phyloP scores from a whole-genome alignment of 2,888 invertebrate species.

The Parapristionchus giblindavisi region DNA sequence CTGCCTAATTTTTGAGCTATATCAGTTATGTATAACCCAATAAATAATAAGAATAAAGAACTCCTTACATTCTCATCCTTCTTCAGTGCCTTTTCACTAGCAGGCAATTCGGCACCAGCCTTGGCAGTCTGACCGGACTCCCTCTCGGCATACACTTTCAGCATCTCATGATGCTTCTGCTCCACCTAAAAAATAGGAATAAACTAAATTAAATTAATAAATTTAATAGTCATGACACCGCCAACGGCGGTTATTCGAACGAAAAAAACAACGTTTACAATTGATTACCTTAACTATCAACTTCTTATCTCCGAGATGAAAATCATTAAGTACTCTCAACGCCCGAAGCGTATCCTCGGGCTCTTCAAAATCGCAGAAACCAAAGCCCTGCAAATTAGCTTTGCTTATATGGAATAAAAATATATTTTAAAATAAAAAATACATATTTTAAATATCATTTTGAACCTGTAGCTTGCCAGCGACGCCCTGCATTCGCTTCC shows the following conservation, averaged over 20 bases:
- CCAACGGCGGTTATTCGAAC: background rate
- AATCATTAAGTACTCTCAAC: constrained; percentile 86
- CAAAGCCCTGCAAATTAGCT: constrained; percentile 79
- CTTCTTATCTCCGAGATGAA: constrained; percentile 89
- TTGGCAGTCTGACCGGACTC: constrained; percentile 34
- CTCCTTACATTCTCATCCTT: constrained; percentile 56
- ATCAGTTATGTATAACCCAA: background rate
- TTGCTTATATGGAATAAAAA: background rate
- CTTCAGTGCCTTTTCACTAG: constrained; percentile 58
- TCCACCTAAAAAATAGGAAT: constrained; percentile 74
- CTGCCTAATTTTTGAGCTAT: background rate
- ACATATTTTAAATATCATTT: background rate
- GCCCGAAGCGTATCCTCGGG: constrained; percentile 94
- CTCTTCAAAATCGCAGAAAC: constrained; percentile 95
- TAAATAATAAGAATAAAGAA: background rate
- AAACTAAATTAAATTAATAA: background rate
- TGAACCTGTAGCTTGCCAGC: constrained; percentile 73
- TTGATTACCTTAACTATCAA: constrained; percentile 79
- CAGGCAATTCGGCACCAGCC: constrained; percentile 53
- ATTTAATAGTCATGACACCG: background rate
- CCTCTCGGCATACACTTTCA: constrained; percentile 81
- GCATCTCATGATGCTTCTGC: constrained; percentile 91
- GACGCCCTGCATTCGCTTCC: constrained; percentile 91
- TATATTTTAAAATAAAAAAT: background rate
- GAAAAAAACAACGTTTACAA: background rate